Conservation (phyloP, 2,113 vertebrate species). For the Vulpes lagopus region DNA sequence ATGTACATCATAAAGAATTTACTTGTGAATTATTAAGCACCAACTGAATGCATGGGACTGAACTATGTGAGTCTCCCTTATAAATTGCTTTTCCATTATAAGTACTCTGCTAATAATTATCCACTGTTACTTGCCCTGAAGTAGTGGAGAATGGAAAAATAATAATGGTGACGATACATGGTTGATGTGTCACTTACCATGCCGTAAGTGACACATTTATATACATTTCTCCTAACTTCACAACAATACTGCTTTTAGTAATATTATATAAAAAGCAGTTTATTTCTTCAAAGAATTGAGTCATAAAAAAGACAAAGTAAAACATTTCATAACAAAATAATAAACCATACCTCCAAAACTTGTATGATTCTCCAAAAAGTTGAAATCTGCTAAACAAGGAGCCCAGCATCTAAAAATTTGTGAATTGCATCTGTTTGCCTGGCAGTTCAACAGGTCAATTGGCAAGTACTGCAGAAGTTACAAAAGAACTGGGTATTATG, state of each 20-base stretch:
- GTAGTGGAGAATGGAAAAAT: background rate
- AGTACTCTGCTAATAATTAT: background rate
- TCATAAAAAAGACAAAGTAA: constrained; percentile 25
- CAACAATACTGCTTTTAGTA: constrained; percentile 8
- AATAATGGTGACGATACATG: background rate
- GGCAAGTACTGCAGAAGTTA: background rate
- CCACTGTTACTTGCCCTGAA: background rate
- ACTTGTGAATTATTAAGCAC: background rate
- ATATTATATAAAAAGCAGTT: background rate
- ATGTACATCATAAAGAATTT: background rate
- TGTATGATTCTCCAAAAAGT: background rate
- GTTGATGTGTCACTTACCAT: background rate
- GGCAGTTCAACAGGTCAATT: constrained; percentile 24
- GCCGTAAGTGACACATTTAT: background rate
- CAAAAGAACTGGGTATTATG: background rate
- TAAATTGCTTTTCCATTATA: background rate
- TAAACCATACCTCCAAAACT: background rate
- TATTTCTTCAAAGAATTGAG: background rate
- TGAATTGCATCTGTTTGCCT: background rate
- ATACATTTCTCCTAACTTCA: background rate
- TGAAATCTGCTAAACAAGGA: constrained; percentile 15
- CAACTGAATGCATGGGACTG: background rate
- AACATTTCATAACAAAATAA: constrained; percentile 27
- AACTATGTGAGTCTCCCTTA: background rate
- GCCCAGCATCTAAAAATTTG: background rate